Percentiles rank a stretch among this genome's conserved stretches.
phyloP scores from a whole-genome alignment of 2,113 vertebrate genomes.

The Pelusios castaneus region DNA sequence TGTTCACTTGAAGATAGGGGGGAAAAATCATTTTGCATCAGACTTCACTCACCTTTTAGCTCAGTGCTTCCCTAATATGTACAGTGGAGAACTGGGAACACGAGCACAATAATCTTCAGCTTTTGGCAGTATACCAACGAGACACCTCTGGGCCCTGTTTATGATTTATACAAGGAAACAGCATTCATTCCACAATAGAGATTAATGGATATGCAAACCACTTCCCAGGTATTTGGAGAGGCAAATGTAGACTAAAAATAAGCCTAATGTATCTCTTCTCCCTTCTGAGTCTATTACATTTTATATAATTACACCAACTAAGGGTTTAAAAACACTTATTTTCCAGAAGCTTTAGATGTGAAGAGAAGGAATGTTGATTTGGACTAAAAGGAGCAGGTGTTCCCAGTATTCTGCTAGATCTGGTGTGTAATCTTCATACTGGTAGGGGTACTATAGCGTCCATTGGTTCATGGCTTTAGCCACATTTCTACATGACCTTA shows the following conservation, averaged over 20 bases:
- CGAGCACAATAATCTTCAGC: background rate
- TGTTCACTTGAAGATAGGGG: accelerated
- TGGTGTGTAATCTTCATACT: too few relatives aligned
- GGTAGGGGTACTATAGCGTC: too few relatives aligned
- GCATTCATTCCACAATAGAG: background rate
- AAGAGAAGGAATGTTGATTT: background rate
- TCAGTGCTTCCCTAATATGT: background rate
- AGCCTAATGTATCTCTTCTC: slow-evolving; percentile 4
- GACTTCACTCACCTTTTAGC: background rate
- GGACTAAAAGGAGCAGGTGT: too few relatives aligned
- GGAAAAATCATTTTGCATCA: background rate
- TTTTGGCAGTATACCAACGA: background rate
- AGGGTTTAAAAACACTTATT: slow-evolving; percentile 46
- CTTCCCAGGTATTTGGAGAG: background rate
- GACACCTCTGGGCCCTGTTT: background rate
- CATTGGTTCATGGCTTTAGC: background rate
- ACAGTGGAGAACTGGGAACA: background rate
- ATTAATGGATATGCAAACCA: background rate
- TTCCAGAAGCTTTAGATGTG: slow-evolving; percentile 13
- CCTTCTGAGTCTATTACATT: background rate
- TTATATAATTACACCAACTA: background rate
- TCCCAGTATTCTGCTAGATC: too few relatives aligned
- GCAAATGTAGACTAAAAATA: slow-evolving; percentile 52
- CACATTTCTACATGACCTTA: background rate
- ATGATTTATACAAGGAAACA: slow-evolving; percentile 28